A percentile compares a stretch with the other conserved stretches of the same genome.
Evolutionary conservation across 2,797 vertebrate genomes (phyloP).

Genomic region (Clamator glandarius): DNA sequence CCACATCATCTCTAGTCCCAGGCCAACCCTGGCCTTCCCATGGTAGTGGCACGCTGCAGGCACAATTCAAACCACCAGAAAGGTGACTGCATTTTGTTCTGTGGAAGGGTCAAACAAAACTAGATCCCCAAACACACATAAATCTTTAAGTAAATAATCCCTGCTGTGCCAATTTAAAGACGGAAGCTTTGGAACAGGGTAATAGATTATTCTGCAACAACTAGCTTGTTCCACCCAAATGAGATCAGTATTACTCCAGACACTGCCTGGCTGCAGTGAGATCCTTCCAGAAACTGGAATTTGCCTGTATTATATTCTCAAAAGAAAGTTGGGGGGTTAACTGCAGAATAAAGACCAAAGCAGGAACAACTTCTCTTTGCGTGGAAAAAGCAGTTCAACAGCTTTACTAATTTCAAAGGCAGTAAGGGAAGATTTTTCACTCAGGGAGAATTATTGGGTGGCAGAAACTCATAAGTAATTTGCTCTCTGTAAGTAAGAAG

Average conservation of each 20-base stretch:
- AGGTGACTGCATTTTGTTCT: neutral
- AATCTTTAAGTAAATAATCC: conserved; percentile 62
- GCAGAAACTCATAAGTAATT: neutral
- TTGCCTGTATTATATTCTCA: neutral
- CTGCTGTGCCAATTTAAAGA: neutral
- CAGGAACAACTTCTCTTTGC: neutral
- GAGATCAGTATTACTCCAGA: conserved; percentile 20
- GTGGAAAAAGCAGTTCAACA: neutral
- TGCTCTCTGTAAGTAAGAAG: neutral
- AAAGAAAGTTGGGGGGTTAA: neutral
- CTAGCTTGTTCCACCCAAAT: conserved; percentile 51
- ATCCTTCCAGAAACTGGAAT: conserved; percentile 32
- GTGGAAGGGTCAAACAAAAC: neutral
- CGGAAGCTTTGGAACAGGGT: conserved; percentile 9
- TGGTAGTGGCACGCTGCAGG: neutral
- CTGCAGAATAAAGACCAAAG: neutral
- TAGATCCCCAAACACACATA: neutral
- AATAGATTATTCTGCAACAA: conserved; percentile 26
- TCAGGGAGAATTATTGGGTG: neutral
- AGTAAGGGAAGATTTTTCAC: neutral
- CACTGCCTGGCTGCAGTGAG: neutral
- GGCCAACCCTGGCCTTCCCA: neutral
- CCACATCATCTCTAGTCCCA: fast-evolving
- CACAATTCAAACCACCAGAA: neutral
- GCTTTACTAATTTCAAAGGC: neutral